Evolutionary conservation across 2,797 vertebrate species (phyloP).

Genomic region (Delichon dasypus): DNA sequence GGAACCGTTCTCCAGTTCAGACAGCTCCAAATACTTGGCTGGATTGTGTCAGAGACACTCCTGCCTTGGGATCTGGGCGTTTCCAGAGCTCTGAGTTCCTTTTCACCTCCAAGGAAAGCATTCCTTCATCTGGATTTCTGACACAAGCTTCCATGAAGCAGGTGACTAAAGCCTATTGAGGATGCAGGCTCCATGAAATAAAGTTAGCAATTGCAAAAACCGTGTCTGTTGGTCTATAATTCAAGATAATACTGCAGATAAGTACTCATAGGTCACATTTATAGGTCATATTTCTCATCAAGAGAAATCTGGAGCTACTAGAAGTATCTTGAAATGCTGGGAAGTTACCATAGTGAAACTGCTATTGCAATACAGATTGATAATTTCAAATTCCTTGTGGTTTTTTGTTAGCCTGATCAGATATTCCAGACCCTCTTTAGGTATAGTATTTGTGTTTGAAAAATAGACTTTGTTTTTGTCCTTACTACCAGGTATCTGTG

Average conservation of each 20-base stretch:
- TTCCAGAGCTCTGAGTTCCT: background rate
- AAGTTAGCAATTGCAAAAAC: background rate
- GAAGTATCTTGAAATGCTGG: background rate
- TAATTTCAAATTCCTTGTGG: background rate
- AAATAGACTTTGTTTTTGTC: background rate
- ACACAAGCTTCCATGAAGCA: background rate
- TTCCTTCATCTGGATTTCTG: background rate
- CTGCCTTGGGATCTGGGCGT: background rate
- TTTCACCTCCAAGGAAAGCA: background rate
- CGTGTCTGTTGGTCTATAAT: background rate
- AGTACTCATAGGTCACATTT: background rate
- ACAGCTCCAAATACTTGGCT: background rate
- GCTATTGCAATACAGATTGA: background rate
- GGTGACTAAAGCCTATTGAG: background rate
- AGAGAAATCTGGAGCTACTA: background rate
- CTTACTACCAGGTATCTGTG: background rate
- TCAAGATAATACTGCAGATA: background rate
- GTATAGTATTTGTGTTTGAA: background rate
- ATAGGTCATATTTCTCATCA: background rate
- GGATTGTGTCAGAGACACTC: background rate
- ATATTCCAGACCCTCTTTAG: background rate
- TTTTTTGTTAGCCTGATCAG: background rate
- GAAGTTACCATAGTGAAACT: background rate
- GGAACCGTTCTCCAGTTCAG: background rate
- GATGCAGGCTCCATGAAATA: accelerated